Evolutionary conservation across 2,797 vertebrate species (phyloP), one percentile per base, ranked within the genome.

Genomic region (Chiroxiphia lanceolata): DNA sequence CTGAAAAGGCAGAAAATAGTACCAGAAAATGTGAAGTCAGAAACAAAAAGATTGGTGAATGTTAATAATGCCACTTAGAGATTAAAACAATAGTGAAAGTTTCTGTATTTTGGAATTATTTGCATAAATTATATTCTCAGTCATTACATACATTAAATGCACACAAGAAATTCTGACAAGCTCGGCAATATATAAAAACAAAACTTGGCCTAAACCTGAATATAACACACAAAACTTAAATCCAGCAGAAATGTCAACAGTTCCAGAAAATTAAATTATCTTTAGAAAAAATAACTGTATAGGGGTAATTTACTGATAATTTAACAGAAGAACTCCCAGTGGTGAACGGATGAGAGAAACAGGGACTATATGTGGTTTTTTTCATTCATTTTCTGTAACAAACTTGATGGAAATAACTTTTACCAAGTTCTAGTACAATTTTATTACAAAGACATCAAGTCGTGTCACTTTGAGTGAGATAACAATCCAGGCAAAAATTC

Each of bases 331-430:
- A 29, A 78, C 31, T 47, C 18, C 17, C 22, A 64, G 23, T 11
- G 33, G 36, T 22, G 4, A 10, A 40, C 26, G 23, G 20, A 56
- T 23, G 33, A 82, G 15, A 76, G 31, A 54, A 38, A 48, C 20
- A 20, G 11, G 13, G 14, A 51, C 2, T 38, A 7, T 5, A 13
- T 0, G 9, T 15, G 2, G 0, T 7, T 0, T 57, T 57, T 53
- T 47, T 22, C 16, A 31, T 68, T 13, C 0, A 5, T n/a, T 61
- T 79, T 42, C 74, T 15, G 11, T 8, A 64, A 57, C 6, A 5
- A 74, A 47, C 36, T 31, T 25, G 15, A 64, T 3, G 6, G 26
- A 83, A 74, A 18, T 8, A 48, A 67, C 38, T 34, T 34, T 48
- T 48, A 63, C 19, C 18, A 50, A 64, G 42, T 64, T 70, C 20